phyloP scores from a whole-genome alignment of 23 tunicate species.

The Trididemnum miniatum region DNA sequence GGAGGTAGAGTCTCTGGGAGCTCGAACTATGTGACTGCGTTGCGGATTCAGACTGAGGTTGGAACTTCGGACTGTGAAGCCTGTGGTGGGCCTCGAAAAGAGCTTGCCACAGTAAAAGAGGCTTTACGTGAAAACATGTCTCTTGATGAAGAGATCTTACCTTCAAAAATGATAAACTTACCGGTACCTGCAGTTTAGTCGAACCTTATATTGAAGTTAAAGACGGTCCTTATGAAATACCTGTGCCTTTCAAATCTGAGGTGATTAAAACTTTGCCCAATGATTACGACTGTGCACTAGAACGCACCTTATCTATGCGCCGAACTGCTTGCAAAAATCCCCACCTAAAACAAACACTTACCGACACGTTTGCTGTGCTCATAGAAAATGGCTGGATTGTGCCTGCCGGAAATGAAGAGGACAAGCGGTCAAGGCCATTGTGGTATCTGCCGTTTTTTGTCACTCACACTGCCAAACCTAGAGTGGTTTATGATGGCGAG shows the following conservation, averaged over 20 bases:
- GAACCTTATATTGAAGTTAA: neutral
- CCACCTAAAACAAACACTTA: neutral
- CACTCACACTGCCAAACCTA: neutral
- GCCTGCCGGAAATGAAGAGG: neutral
- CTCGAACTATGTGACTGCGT: neutral
- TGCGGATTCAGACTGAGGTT: neutral
- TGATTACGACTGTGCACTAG: neutral
- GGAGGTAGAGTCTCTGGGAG: neutral
- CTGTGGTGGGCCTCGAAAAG: neutral
- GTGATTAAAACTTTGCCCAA: constrained; percentile 2
- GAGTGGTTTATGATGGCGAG: constrained; percentile 2
- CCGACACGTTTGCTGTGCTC: neutral
- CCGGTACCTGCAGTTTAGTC: neutral
- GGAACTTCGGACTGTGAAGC: neutral
- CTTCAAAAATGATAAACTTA: constrained; percentile 4
- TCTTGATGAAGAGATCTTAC: neutral
- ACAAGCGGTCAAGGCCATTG: too few relatives aligned
- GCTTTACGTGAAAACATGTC: neutral
- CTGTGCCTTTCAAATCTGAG: neutral
- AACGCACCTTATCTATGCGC: neutral
- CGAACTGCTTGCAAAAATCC: neutral
- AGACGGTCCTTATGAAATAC: constrained; percentile 9
- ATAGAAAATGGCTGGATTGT: neutral
- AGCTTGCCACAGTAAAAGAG: neutral
- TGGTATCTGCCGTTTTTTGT: constrained; percentile 35